These are phyloP conservation scores for Chamaea fasciata DNA, from an alignment of 2,113 vertebrate genomes.

Conservation along the genomic window DNA sequence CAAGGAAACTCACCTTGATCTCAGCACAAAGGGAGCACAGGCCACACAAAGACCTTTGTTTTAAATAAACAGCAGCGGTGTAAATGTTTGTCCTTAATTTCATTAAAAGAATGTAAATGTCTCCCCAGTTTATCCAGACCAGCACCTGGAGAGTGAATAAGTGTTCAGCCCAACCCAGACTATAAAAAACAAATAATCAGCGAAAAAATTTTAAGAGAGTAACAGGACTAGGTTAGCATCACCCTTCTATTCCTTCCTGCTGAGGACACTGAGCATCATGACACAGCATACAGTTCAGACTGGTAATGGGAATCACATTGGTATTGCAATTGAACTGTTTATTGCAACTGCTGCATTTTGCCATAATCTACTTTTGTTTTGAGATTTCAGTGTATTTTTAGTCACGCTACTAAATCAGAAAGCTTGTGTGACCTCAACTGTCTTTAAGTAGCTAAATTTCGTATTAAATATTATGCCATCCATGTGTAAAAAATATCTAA, in stretches of 20 bases:
- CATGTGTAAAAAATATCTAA: neutral
- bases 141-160: fast-evolving
- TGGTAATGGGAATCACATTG: fast-evolving
- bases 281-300: neutral
- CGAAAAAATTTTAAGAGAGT: neutral
- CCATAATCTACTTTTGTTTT: neutral
- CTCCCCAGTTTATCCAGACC: neutral
- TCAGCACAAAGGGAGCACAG: neutral
- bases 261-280: neutral
- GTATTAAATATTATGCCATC: neutral
- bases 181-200: neutral
- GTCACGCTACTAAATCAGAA: neutral
- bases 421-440: neutral
- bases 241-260: neutral
- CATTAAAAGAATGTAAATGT: neutral
- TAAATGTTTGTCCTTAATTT: neutral
- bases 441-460: neutral
- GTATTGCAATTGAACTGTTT: neutral
- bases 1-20: neutral
- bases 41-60: neutral
- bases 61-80: neutral
- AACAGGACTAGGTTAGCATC: neutral
- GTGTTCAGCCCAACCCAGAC: neutral
- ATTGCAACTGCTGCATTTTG: neutral
- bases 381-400: neutral